Evolutionary conservation across 2,888 invertebrate species (phyloP), one percentile per base, ranked within the genome.

Genomic region (Thymelicus lineola): DNA sequence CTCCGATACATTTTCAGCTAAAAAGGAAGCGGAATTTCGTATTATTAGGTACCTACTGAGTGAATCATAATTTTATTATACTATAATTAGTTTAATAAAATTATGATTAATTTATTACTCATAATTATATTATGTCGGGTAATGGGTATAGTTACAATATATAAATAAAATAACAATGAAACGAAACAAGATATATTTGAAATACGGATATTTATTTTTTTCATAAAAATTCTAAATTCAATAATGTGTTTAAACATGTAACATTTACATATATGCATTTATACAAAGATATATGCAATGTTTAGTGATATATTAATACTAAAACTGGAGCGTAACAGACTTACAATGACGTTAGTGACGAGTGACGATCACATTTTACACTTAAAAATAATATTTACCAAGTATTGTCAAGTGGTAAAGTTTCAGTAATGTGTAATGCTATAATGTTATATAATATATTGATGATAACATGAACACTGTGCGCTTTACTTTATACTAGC

Each of bases 151-250:
- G 9, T 48, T 4, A 55, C 42, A n/a, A 3, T 6, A 50, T 53
- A 5, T 28, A 65, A 66, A 66, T 66, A 57, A 71, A 58, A 66
- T 65, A 38, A 71, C 57, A 75, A 76, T 76, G 80, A 93, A 90
- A 90, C 87, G 71, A 91, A 89, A 87, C 84, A 77, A 86, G 77
- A 80, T 92, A 89, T 93, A 93, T 93, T 93, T 93, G 93, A 93
- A 93, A 93, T 93, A 93, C 93, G 93, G 94, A 93, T 93, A 93
- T 94, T 94, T 91, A 89, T 80, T 91, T 93, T 53, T 94, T 94
- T 93, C 93, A 94, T 94, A 94, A 94, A 94, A 94, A 94, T 93
- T 94, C 94, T 94, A 94, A 93, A 91, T 91, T 94, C 91, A 93
- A 91, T 94, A 93, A 93, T 93, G 93, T 93, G 93, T 93, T 92